Conservation (phyloP, 2,888 invertebrate species). For the Elmis aenea region DNA sequence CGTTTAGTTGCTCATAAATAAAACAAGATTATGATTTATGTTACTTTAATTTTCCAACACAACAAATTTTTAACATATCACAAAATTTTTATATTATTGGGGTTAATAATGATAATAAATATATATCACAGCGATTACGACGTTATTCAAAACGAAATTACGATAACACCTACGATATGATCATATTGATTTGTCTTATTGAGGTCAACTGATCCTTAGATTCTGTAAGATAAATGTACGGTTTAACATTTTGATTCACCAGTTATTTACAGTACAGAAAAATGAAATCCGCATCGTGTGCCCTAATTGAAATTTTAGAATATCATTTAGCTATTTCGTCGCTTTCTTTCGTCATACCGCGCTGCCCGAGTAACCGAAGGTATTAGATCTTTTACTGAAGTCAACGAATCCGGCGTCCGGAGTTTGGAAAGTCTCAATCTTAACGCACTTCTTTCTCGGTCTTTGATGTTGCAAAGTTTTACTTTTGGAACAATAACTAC, state of each 20-base stretch:
- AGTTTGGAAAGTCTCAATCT: conserved; percentile 45
- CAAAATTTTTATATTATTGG: conserved; percentile 33
- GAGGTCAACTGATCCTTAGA: conserved; percentile 28
- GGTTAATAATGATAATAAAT: conserved; percentile 31
- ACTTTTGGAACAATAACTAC: conserved; percentile 40
- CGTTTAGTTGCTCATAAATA: no score
- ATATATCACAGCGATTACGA: conserved; percentile 40
- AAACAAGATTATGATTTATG: no score
- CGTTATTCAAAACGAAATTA: no score
- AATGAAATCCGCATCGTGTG: conserved; percentile 8
- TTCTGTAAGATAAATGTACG: conserved; percentile 4
- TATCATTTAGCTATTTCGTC: conserved; percentile 7
- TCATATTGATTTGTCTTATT: conserved; percentile 35
- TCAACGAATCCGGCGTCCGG: conserved; percentile 38
- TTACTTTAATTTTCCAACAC: conserved; percentile 15
- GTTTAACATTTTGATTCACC: conserved; percentile 1
- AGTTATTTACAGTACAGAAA: conserved; percentile 1
- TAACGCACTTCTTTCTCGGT: conserved; percentile 42
- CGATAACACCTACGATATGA: conserved; percentile 33
- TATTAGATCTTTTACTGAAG: conserved; percentile 37
- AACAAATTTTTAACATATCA: conserved; percentile 36
- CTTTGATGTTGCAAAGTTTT: conserved; percentile 44
- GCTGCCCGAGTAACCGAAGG: conserved; percentile 41
- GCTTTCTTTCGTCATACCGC: conserved; percentile 38
- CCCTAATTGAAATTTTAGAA: conserved; percentile 17